Evolutionary conservation across 2,888 invertebrate species (phyloP).

Genomic region (Sesamia inferens): DNA sequence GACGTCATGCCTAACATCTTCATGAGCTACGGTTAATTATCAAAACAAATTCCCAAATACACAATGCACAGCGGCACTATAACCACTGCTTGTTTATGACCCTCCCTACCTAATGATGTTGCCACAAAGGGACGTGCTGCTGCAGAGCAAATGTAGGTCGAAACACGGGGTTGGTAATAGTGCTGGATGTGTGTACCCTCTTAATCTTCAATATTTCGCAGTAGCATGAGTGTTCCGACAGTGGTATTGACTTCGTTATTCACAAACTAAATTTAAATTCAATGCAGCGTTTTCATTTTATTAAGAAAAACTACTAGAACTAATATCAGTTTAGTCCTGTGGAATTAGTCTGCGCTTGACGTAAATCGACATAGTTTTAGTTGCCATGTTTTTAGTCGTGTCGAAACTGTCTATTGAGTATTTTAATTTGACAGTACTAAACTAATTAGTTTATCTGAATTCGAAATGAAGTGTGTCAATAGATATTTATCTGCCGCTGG

Average conservation of each 20-base stretch:
- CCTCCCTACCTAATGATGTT: conserved; percentile 1
- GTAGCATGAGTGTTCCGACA: not conserved
- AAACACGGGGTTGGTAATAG: conserved; percentile 1
- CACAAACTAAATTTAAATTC: too few species aligned
- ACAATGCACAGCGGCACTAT: not conserved
- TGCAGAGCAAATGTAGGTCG: conserved; percentile 14
- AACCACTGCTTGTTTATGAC: not conserved
- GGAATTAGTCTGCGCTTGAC: too few species aligned
- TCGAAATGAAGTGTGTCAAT: not conserved
- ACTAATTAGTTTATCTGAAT: not conserved
- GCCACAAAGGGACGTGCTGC: conserved; percentile 2
- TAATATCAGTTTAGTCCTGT: too few species aligned
- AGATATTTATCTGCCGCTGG: conserved; percentile 13
- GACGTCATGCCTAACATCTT: not conserved
- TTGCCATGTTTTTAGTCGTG: too few species aligned
- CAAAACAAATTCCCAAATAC: not conserved
- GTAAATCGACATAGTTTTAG: too few species aligned
- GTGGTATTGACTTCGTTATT: too few species aligned
- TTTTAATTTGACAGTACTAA: too few species aligned
- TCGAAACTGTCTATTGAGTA: too few species aligned
- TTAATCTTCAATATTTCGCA: not conserved
- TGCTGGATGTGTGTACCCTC: conserved; percentile 2
- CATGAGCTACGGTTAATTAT: not conserved
- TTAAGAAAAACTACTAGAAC: too few species aligned
- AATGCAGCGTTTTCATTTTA: too few species aligned